Evolutionary conservation across 2,113 vertebrate species (phyloP).

Genomic region (Telmatochromis sp.): DNA sequence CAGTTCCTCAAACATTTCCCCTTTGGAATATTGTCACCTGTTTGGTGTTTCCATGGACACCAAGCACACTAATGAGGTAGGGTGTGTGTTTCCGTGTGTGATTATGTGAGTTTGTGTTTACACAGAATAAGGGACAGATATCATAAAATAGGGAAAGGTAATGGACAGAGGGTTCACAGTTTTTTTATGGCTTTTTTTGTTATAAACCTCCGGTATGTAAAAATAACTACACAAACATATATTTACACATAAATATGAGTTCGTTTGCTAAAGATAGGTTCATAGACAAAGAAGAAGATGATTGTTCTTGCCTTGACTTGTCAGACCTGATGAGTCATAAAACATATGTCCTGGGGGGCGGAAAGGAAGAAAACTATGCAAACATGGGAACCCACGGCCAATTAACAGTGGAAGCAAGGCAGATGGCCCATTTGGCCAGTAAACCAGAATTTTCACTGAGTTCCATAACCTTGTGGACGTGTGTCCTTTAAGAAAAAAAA

Average conservation of each 20-base stretch:
- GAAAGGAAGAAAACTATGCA: neutral
- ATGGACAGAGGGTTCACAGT: slow-evolving; percentile 5
- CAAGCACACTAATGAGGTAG: slow-evolving; percentile 51
- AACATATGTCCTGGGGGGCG: neutral
- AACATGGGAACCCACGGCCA: slow-evolving; percentile 22
- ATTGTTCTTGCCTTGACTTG: neutral
- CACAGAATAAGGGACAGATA: neutral
- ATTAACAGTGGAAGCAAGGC: slow-evolving; percentile 48
- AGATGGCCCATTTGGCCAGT: slow-evolving; percentile 53
- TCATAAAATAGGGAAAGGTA: slow-evolving; percentile 21
- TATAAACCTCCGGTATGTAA: neutral
- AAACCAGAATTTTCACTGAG: slow-evolving; percentile 54
- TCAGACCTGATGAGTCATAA: neutral
- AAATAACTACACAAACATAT: neutral
- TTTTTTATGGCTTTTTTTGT: neutral
- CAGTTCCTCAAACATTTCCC: slow-evolving; percentile 46
- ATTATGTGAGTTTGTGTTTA: slow-evolving; percentile 1
- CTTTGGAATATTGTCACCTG: slow-evolving; percentile 50
- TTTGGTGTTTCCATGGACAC: slow-evolving; percentile 74
- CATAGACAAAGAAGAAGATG: neutral
- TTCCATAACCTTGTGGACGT: slow-evolving; percentile 42
- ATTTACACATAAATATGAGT: neutral
- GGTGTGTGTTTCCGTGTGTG: slow-evolving; percentile 8
- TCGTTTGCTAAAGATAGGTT: neutral
- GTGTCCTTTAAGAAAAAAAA: neutral